Conservation (phyloP, 2,797 vertebrate genomes). For the Poliocrania exsul region DNA sequence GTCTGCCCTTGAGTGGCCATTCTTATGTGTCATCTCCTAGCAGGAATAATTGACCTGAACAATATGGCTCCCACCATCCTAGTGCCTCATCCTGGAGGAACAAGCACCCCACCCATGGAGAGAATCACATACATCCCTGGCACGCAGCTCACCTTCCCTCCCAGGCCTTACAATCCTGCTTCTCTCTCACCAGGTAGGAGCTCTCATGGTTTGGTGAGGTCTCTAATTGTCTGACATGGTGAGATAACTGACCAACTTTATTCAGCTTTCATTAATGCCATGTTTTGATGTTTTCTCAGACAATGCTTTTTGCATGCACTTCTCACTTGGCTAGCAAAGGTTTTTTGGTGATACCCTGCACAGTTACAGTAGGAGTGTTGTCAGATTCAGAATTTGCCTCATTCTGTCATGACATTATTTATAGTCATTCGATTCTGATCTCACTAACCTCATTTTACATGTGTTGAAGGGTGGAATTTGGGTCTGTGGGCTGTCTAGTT, state of each 20-base stretch:
- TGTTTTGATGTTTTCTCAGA: not conserved
- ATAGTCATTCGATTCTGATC: not conserved
- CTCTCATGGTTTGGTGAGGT: not conserved
- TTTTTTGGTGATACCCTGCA: not conserved
- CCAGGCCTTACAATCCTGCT: slow-evolving; percentile 94
- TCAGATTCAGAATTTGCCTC: not conserved
- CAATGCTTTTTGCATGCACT: not conserved
- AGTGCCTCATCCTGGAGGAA: slow-evolving; percentile 97
- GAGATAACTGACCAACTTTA: not conserved
- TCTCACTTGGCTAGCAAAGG: not conserved
- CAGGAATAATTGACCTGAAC: slow-evolving; percentile 99
- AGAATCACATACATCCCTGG: slow-evolving; percentile 96
- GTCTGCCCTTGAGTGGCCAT: not conserved
- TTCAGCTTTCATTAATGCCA: not conserved
- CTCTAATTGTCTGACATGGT: not conserved
- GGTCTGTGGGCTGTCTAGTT: not conserved
- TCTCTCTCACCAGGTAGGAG: slow-evolving; percentile 95
- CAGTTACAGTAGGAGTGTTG: not conserved
- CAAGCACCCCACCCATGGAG: slow-evolving; percentile 95
- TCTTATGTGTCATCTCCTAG: not conserved
- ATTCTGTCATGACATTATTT: not conserved
- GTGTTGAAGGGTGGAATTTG: not conserved
- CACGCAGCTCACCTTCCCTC: slow-evolving; percentile 93
- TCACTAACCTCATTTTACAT: not conserved
- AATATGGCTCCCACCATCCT: slow-evolving; percentile 98